These are phyloP conservation scores for Mamestra configurata DNA, from an alignment of 1,140 invertebrate genomes.

Conservation along the genomic window DNA sequence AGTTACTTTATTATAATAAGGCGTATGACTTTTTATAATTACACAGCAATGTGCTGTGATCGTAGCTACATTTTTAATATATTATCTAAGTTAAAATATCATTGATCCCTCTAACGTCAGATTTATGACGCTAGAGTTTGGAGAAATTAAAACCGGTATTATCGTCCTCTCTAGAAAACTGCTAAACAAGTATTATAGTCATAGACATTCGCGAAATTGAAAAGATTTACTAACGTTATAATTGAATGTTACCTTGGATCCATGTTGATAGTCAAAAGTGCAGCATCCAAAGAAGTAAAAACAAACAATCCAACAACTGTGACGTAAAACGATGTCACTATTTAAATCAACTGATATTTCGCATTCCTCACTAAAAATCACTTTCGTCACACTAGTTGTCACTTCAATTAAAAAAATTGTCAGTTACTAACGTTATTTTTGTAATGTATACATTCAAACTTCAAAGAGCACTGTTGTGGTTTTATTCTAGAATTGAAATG, in stretches of 20 bases:
- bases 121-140: constrained; percentile 38
- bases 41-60: no score
- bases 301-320: constrained; percentile 18
- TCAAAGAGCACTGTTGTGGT: constrained; percentile 6
- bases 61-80: no score
- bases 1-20: no score
- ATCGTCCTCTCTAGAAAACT: constrained; percentile 14
- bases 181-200: neutral
- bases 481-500: constrained; percentile 47
- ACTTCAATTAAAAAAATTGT: constrained; percentile 29
- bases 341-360: constrained; percentile 45
- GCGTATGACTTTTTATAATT: no score
- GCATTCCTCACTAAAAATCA: constrained; percentile 49
- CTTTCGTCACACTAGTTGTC: constrained; percentile 39
- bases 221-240: neutral
- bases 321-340: constrained; percentile 31
- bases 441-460: neutral
- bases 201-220: neutral
- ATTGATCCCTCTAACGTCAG: neutral
- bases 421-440: neutral
- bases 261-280: constrained; percentile 52
- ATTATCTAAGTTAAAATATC: neutral
- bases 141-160: constrained; percentile 45
- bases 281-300: constrained; percentile 42
- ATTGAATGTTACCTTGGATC: constrained; percentile 56